phyloP scores from a whole-genome alignment of 2,797 vertebrate species.

The Paramormyrops hopkinsi region DNA sequence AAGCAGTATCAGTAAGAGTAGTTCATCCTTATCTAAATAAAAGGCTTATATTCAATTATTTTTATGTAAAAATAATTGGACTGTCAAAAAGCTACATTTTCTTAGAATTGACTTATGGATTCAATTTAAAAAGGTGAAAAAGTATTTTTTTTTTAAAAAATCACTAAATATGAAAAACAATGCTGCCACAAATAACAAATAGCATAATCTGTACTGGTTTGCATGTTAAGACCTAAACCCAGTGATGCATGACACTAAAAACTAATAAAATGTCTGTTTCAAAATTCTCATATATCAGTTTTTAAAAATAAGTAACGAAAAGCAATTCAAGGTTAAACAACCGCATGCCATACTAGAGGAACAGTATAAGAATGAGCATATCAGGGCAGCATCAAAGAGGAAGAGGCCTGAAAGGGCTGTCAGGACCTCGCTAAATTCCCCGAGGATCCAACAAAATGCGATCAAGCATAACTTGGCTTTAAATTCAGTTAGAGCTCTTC shows the following conservation, averaged over 20 bases:
- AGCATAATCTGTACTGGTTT: too few species aligned
- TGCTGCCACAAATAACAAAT: not conserved
- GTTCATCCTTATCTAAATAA: not conserved
- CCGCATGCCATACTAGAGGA: not conserved
- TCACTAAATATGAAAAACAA: not conserved
- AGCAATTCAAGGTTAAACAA: not conserved
- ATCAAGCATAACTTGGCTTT: not conserved
- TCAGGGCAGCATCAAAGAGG: not conserved
- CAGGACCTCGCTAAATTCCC: not conserved
- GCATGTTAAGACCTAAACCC: not conserved
- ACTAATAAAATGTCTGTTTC: not conserved
- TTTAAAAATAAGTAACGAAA: not conserved
- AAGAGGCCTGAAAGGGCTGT: not conserved
- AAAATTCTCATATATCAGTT: not conserved
- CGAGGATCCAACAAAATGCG: not conserved
- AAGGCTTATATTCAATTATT: not conserved
- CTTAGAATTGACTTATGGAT: not conserved
- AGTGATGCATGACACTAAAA: not conserved
- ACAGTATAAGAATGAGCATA: constrained; percentile 17
- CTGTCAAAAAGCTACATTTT: not conserved
- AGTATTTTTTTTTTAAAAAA: not conserved
- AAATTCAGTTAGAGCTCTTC: not conserved
- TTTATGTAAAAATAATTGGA: not conserved
- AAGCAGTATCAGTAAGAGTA: not conserved
- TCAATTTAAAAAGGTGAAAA: not conserved